Conservation (phyloP, 2,113 vertebrate genomes). For the Corydoras sp. region DNA sequence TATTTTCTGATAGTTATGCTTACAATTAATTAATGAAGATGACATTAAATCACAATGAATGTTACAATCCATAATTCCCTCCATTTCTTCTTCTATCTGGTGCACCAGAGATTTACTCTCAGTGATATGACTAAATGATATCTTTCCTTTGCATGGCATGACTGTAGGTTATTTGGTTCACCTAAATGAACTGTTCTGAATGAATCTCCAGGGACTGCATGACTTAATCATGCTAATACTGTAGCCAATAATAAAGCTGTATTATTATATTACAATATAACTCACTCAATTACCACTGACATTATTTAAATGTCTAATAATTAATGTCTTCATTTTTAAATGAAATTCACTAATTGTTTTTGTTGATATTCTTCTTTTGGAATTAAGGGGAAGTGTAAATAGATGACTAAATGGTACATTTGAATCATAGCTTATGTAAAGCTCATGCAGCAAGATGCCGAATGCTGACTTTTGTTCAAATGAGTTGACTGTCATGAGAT, state of each 20-base stretch:
- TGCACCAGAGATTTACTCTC: too few relatives aligned
- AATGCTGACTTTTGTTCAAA: constrained; percentile 3
- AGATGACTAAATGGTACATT: not conserved
- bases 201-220: constrained; percentile 14
- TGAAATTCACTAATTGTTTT: not conserved
- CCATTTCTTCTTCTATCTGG: too few relatives aligned
- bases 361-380: not conserved
- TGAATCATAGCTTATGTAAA: constrained; percentile 12
- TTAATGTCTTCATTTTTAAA: not conserved
- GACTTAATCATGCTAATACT: not conserved
- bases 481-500: not conserved
- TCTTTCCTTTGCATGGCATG: constrained; percentile 1
- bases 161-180: constrained; percentile 9
- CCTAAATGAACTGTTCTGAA: not conserved
- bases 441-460: constrained; percentile 12
- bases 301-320: not conserved
- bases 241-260: too few relatives aligned
- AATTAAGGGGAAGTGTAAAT: constrained; percentile 9
- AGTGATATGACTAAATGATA: not conserved
- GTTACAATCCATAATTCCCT: too few relatives aligned
- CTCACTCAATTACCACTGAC: too few relatives aligned
- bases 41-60: too few relatives aligned
- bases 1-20: too few relatives aligned
- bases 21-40: too few relatives aligned
- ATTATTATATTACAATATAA: too few relatives aligned